These are phyloP conservation scores for Pandemis heparana DNA, from an alignment of 2,888 invertebrate genomes.

Conservation along the genomic window DNA sequence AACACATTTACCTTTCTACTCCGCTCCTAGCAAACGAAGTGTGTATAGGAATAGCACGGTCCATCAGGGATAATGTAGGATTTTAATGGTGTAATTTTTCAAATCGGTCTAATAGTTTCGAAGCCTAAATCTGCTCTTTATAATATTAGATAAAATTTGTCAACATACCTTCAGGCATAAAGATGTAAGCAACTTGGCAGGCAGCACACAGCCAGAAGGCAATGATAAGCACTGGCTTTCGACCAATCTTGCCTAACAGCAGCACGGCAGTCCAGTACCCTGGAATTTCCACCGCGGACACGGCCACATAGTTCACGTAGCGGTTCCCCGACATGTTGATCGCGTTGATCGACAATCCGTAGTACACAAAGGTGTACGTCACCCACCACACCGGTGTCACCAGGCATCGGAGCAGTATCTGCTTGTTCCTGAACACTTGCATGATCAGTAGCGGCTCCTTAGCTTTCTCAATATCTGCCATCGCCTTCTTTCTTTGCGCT, in stretches of 20 bases:
- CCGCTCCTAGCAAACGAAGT: too few relatives aligned
- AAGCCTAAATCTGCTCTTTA: too few relatives aligned
- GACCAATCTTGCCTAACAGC: slow-evolving; percentile 85
- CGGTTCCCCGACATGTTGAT: slow-evolving; percentile 87
- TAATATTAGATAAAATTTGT: background rate
- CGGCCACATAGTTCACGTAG: slow-evolving; percentile 87
- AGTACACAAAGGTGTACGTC: slow-evolving; percentile 87
- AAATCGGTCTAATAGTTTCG: too few relatives aligned
- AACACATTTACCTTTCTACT: too few relatives aligned
- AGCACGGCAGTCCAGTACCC: slow-evolving; percentile 86
- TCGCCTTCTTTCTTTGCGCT: slow-evolving; percentile 52
- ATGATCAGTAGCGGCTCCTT: slow-evolving; percentile 68
- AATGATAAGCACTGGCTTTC: slow-evolving; percentile 84
- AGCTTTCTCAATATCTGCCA: slow-evolving; percentile 48
- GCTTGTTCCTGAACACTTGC: slow-evolving; percentile 63
- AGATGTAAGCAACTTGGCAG: slow-evolving; percentile 85
- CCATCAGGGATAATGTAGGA: too few relatives aligned
- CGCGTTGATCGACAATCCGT: slow-evolving; percentile 87
- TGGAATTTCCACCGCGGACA: slow-evolving; percentile 88
- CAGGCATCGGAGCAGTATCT: slow-evolving; percentile 59
- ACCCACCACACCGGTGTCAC: slow-evolving; percentile 86
- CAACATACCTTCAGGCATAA: slow-evolving; percentile 77
- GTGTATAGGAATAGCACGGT: too few relatives aligned
- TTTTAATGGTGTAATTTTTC: too few relatives aligned
- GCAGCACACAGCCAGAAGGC: slow-evolving; percentile 86